Base-by-base conservation (phyloP, 2,797 vertebrate species). In the Takifugu ocellatus region DNA sequence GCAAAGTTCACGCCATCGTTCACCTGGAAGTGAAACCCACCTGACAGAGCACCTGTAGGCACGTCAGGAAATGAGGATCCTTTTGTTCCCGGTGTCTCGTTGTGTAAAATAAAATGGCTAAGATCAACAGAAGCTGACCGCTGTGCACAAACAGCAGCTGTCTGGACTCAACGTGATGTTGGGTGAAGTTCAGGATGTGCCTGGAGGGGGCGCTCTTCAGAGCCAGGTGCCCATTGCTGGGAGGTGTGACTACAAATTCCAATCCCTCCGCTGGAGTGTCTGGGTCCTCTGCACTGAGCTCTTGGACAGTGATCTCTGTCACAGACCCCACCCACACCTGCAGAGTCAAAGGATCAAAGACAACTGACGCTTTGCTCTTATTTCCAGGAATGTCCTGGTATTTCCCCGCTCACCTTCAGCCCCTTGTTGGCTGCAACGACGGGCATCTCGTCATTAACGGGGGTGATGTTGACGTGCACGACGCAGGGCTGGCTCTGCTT, bases 21-120 rank as follows among this genome's bases (percentile, higher is more conserved):
- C 51, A 97, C 93, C 73, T 96, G 94, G 73, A 98, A 97, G 81
- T 67, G 94, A 86, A 97, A 98, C 49, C 93, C 93, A 56, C 95
- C 95, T 1, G 92, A 92, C 79, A 88, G 66, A 7, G 92, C 77
- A 66, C 96, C 96, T 88, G 48, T 26, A 74, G 15, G 47, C 14
- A 43, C 2, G 14, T 39, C 36, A 39, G 36, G 12, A 39, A 14
- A 39, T 39, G 36, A 14, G 36, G 12, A 14, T 14, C 14, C 12
- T 39, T 10, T 14, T 39, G 12, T 39, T 39, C 36, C 14, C 0
- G 36, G 2, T 39, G 9, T 39, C 36, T 39, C 11, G 10, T 39
- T 39, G 9, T 39, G 36, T 12, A 39, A 14, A 39, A 14, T 14
- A 39, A 14, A 12, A 12, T 1, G 12, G 36, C 36, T 33, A 33